These are phyloP conservation scores for Silurus glanis DNA, from an alignment of 2,113 vertebrate species.

Conservation along the genomic window DNA sequence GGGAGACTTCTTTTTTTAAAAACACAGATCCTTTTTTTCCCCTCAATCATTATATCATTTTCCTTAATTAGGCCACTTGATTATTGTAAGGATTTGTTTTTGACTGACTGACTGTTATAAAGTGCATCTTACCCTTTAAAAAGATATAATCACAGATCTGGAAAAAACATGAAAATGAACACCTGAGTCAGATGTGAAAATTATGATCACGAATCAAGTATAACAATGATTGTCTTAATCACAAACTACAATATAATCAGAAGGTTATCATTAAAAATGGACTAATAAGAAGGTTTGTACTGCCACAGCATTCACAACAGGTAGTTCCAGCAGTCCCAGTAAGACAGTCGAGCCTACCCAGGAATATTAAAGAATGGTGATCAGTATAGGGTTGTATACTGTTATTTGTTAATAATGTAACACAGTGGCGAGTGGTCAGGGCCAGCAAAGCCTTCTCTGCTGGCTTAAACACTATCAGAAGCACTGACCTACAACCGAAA, in stretches of 20 bases:
- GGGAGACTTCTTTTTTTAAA: conserved; percentile 24
- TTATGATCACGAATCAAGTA: neutral
- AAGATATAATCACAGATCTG: neutral
- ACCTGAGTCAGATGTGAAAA: neutral
- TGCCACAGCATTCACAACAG: too few relatives aligned
- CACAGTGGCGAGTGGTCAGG: too few relatives aligned
- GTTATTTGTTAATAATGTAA: too few relatives aligned
- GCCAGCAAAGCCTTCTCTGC: too few relatives aligned
- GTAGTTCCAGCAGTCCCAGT: too few relatives aligned
- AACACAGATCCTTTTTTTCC: conserved; percentile 23
- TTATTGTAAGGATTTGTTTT: neutral
- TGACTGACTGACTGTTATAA: conserved; percentile 1
- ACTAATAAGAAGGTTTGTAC: neutral
- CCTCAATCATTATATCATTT: conserved; percentile 15
- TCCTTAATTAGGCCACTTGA: neutral
- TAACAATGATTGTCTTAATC: neutral
- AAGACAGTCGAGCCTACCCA: too few relatives aligned
- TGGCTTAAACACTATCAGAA: too few relatives aligned
- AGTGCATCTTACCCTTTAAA: neutral
- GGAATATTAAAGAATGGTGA: too few relatives aligned
- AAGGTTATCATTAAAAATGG: neutral
- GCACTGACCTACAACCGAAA: too few relatives aligned
- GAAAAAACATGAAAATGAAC: neutral
- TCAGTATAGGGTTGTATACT: too few relatives aligned
- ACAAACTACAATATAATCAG: neutral